Evolutionary conservation across 2,797 vertebrate genomes (phyloP).

Genomic region (Smutsia temminckii): DNA sequence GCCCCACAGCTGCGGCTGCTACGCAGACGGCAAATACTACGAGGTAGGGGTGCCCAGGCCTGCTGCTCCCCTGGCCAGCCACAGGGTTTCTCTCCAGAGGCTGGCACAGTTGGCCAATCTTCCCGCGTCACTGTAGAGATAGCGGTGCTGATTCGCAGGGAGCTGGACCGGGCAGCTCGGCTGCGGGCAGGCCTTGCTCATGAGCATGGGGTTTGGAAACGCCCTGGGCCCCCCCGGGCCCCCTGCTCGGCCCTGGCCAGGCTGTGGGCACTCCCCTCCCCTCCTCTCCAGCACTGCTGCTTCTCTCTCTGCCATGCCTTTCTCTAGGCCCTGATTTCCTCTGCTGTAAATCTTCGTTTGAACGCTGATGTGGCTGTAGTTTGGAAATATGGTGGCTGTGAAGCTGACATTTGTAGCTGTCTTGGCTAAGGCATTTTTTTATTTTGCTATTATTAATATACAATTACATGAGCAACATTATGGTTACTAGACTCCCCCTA

Average conservation of each 20-base stretch:
- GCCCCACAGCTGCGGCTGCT: slow-evolving; percentile 96
- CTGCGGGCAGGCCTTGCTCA: neutral
- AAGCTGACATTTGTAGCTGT: slow-evolving; percentile 47
- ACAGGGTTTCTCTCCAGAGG: neutral
- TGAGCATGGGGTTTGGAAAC: neutral
- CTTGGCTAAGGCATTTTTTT: slow-evolving; percentile 5
- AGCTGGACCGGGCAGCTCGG: neutral
- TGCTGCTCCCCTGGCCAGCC: fast-evolving
- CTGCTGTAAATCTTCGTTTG: neutral
- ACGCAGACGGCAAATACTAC: slow-evolving; percentile 95
- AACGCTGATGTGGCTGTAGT: neutral
- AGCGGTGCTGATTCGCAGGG: fast-evolving
- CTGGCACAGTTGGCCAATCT: neutral
- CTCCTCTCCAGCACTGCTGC: neutral
- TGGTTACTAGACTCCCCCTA: no score
- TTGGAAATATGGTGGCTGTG: slow-evolving; percentile 29
- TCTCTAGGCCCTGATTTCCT: neutral
- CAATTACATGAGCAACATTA: neutral
- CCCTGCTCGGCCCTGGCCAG: neutral
- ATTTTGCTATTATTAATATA: neutral
- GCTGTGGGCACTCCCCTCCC: neutral
- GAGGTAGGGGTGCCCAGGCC: slow-evolving; percentile 86
- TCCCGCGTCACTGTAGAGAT: fast-evolving
- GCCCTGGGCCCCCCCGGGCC: neutral
- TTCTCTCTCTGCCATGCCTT: neutral